Conservation (phyloP, 1,140 invertebrate genomes). For the Pseudoatta argentina region DNA sequence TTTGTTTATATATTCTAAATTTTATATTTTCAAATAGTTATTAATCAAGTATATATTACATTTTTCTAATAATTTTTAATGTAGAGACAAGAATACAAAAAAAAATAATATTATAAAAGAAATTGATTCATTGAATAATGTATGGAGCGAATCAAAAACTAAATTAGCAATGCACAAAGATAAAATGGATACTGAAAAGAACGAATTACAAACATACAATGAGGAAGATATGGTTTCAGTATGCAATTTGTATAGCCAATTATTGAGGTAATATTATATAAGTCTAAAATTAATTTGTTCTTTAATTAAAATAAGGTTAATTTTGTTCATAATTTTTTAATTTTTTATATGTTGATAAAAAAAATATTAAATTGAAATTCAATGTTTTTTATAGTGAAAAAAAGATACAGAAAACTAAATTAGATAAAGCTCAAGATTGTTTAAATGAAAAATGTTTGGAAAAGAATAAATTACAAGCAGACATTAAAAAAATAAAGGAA, state of each 20-base stretch:
- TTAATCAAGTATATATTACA: constrained; percentile 14
- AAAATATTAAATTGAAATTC: constrained; percentile 41
- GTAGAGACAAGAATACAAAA: constrained; percentile 63
- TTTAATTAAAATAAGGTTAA: not conserved
- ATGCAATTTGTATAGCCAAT: constrained; percentile 10
- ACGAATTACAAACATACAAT: constrained; percentile 14
- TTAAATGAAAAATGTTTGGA: constrained; percentile 39
- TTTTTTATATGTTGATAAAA: constrained; percentile 24
- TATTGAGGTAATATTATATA: constrained; percentile 61
- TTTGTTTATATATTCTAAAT: constrained; percentile 6
- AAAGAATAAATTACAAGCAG: constrained; percentile 35
- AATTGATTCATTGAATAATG: constrained; percentile 46
- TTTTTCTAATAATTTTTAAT: not conserved
- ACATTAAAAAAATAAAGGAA: constrained; percentile 48
- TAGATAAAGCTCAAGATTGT: constrained; percentile 47
- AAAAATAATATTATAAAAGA: constrained; percentile 52
- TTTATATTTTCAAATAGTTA: constrained; percentile 37
- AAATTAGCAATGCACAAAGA: constrained; percentile 60
- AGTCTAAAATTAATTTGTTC: not conserved
- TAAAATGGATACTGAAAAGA: constrained; percentile 51
- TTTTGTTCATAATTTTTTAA: not conserved
- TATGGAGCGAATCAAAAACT: constrained; percentile 7
- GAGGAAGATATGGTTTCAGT: constrained; percentile 52
- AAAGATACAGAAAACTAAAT: constrained; percentile 36
- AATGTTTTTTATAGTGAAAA: constrained; percentile 61